Evolutionary conservation across 1,140 invertebrate species (phyloP).

Genomic region (Phortica variegata): DNA sequence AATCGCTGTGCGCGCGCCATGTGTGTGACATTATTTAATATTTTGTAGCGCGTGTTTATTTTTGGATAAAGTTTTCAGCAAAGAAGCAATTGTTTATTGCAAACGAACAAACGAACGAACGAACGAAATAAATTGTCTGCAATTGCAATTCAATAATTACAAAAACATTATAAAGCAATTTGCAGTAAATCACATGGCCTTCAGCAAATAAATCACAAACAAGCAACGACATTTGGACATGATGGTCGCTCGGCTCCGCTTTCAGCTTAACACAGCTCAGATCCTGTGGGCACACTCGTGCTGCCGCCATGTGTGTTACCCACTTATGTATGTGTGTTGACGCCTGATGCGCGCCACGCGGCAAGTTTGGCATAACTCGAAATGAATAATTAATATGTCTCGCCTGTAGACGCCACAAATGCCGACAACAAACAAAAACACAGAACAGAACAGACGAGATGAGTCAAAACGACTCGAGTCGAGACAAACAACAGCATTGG

Average conservation of each 20-base stretch:
- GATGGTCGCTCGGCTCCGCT: conserved; percentile 6
- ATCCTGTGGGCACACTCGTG: too few relatives aligned
- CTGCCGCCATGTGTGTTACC: too few relatives aligned
- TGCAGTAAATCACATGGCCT: conserved; percentile 42
- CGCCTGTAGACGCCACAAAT: conserved; percentile 35
- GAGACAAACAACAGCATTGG: conserved; percentile 1
- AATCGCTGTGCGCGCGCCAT: too few relatives aligned
- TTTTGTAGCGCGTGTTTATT: too few relatives aligned
- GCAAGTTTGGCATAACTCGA: conserved; percentile 34
- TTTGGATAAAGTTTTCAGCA: too few relatives aligned
- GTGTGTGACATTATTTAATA: too few relatives aligned
- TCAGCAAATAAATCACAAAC: conserved; percentile 49
- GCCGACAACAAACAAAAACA: conserved; percentile 24
- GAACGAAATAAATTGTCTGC: too few relatives aligned
- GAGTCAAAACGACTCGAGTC: too few relatives aligned
- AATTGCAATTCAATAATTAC: conserved; percentile 9
- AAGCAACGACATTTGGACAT: conserved; percentile 3
- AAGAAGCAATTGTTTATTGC: too few relatives aligned
- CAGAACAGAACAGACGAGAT: too few relatives aligned
- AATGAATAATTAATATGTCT: conserved; percentile 55
- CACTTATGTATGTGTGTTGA: too few relatives aligned
- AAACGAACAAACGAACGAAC: conserved; percentile 6
- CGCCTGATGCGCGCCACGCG: neutral
- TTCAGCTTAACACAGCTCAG: conserved; percentile 8
- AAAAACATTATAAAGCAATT: conserved; percentile 54